Evolutionary conservation across 1,140 invertebrate species (phyloP), one percentile per base, ranked within the genome.

Genomic region (Drosophila persimilis): DNA sequence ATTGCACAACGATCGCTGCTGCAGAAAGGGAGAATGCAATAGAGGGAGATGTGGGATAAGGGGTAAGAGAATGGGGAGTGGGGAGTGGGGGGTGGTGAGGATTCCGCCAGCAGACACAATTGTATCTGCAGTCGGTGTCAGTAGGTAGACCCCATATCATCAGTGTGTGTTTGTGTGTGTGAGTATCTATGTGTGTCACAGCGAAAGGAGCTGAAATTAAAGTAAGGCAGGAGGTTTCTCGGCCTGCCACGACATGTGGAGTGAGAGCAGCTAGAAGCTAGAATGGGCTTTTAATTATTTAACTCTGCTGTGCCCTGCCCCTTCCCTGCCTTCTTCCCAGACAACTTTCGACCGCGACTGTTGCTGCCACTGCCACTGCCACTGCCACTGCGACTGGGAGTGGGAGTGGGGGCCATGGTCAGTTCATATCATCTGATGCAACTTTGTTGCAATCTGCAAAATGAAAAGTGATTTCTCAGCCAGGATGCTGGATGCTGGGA

Each of bases 171-270:
- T 52, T 58, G 43, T 77, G 24, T 61, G 56, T 58, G 43, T 77
- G 52, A 75, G 55, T 76, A 85, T 81, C 77, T 86, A 81, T 85
- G 81, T 86, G 83, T 86, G 81, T 86, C 81, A 86, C 83, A 75
- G 39, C 35, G 24, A 43, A 80, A 89, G 85, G 76, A 89, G 80
- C 70, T 78, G 77, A 80, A 89, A 89, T 80, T 89, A 89, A 89
- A 89, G 84, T 89, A 89, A 89, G 84, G 84, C 84, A 89, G 84
- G 85, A 89, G 84, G 84, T 89, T 89, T 89, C 75, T 89, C 76
- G 84, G 61, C 61, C 83, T 63, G 60, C 47, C 66, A 74, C 52
- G 83, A 72, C 80, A 88, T 83, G 83, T 79, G 63, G 44, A 43
- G 17, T 17, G 17, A 17, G 65, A 56, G 35, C 35, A 39, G 11